Base-by-base conservation (phyloP, 2,797 vertebrate genomes). In the Phyllotis vaccarum region DNA sequence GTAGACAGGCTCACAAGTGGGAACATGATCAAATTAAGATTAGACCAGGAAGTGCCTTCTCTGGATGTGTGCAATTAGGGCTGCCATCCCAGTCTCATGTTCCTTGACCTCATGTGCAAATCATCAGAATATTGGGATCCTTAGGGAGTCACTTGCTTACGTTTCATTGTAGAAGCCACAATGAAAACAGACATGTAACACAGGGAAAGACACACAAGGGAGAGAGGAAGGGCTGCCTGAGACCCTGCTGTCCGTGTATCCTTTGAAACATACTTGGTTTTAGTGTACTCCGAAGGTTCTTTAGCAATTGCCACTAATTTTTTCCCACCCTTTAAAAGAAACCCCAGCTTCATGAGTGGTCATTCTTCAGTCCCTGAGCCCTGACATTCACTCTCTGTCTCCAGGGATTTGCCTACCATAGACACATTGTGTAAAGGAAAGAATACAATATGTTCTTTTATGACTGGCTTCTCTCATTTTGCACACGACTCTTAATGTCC, bases 161-260 rank as follows among this genome's bases (percentile, higher is more conserved):
- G 17, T 40, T 49, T 79, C 81, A 46, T 76, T n/a, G 83, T 66
- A 27, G 54, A 43, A 90, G 31, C 52, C 11, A 66, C 19, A 58
- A 90, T 85, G 74, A 64, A 85, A 82, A 29, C 58, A 96, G 79
- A 83, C 76, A 24, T n/a, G 85, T 82, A 46, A 37, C 64, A 78
- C 62, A 75, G 21, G 64, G 24, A 66, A 79, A 64, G 78, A 40
- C 88, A 17, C 16, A 56, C 68, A 40, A 27, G 70, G 43, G 16
- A 22, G 49, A 14, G 16, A n/a, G n/a, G 82, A n/a, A 5, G 16
- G 16, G 34, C 34, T 70, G 11, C 54, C 64, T 54, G 43, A 31
- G 43, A 79, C 58, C 79, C 78, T 62, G 34, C 16, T 72, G 22
- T 79, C 22, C 64, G 83, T 40, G 37, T 19, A n/a, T 58, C 70